Base-by-base conservation (phyloP, 2,888 invertebrate species). In the Macroteleia sp. region DNA sequence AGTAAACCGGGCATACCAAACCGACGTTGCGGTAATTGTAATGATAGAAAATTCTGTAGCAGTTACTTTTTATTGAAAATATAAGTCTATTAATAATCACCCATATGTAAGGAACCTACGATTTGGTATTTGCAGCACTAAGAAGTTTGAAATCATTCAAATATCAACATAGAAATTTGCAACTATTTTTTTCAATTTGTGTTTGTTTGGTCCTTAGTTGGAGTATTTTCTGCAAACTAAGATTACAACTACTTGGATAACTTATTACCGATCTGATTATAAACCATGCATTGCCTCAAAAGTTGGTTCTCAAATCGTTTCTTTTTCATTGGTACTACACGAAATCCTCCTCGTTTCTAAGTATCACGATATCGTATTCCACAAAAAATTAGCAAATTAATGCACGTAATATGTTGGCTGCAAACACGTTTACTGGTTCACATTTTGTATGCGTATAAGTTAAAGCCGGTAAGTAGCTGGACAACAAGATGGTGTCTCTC, bases 331-430 rank as follows among this genome's bases (percentile, higher is more conserved):
- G 36, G n/a, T 34, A 17, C 19, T 10, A 14, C 28, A 16, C 42
- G 39, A 42, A 73, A 48, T 56, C 46, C 44, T 62, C 41, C 52
- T 64, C 59, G 36, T 59, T 62, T 48, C 17, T 19, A 80, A 83
- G 83, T 86, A 88, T 88, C 87, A 87, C 86, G 86, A 86, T 71
- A 90, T 90, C 85, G 85, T 87, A 83, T 85, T 86, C 84, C 86
- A 83, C 85, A 85, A 87, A 87, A 88, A 82, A 81, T 82, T 77
- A 82, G 82, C 83, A 86, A 89, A 89, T 90, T 90, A 90, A 90
- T 90, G 89, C 87, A 80, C 83, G 86, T 86, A 89, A 90, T 90
- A 90, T 88, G 88, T 89, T 88, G 86, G 84, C 86, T 82, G 85
- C 83, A 86, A 83, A 84, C 88, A 86, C 87, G 85, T 89, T 88